Conservation (phyloP, 2,888 invertebrate genomes). For the Protodeltote pygarga region DNA sequence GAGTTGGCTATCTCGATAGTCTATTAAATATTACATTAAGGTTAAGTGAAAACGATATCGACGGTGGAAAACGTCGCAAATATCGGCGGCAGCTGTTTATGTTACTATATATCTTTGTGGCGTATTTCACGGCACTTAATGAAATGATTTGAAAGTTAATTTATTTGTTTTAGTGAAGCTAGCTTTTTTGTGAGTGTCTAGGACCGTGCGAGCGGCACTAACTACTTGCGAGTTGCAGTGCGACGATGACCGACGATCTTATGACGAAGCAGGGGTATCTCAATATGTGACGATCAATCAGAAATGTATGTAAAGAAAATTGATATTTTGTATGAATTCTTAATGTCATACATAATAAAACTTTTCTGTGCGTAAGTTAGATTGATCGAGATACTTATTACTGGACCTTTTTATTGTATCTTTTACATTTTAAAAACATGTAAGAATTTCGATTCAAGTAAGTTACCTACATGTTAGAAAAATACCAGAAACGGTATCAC, state of each 20-base stretch:
- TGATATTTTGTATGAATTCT: background rate
- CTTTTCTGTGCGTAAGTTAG: background rate
- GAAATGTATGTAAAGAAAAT: background rate
- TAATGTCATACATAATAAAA: too few relatives aligned
- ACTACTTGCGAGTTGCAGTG: conserved; percentile 66
- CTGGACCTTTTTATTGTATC: background rate
- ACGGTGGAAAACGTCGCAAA: conserved; percentile 80
- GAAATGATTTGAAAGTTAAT: conserved; percentile 75
- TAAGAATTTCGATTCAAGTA: background rate
- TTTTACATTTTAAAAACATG: conserved; percentile 1
- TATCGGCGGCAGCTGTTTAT: conserved; percentile 61
- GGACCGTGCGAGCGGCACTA: conserved; percentile 68
- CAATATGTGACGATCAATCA: conserved; percentile 10
- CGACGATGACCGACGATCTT: conserved; percentile 44
- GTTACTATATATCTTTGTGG: conserved; percentile 33
- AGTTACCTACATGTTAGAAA: conserved; percentile 3
- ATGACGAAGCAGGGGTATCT: conserved; percentile 10
- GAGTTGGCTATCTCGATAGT: conserved; percentile 50
- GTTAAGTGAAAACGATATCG: conserved; percentile 63
- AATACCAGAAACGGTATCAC: background rate
- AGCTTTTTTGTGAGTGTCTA: conserved; percentile 72
- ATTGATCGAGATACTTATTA: conserved; percentile 11
- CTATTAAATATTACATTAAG: conserved; percentile 60
- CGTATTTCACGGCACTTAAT: conserved; percentile 44
- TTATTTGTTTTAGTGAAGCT: conserved; percentile 82